Evolutionary conservation across 2,113 vertebrate genomes (phyloP), one percentile per base, ranked within the genome.

Genomic region (Gambusia holbrooki): DNA sequence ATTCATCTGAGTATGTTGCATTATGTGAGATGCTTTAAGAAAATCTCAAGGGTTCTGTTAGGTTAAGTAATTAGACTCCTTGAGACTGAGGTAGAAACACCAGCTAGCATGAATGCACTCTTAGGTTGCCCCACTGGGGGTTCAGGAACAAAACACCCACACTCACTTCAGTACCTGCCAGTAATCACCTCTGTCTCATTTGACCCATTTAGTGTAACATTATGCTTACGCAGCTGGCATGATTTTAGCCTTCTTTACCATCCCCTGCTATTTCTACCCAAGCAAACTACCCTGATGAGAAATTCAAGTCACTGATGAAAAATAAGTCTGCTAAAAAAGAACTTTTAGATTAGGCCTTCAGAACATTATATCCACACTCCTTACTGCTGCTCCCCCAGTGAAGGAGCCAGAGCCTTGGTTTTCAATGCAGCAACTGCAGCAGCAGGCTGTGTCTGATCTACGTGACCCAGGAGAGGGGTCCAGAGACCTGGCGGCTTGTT

Each of bases 131-230:
- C 79, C 77, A 66, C 77, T 28, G 82, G 75, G 69, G 70, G 71
- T 73, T 90, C 68, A 19, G 51, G 77, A 82, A 77, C 87, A 76
- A 81, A 84, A 87, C 88, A 79, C 88, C 88, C 85, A 88, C 92
- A 84, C 81, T 82, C 65, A 11, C 54, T 80, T 79, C 54, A 58
- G 71, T 77, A 88, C 76, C 84, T 86, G 85, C 82, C 85, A 84
- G 90, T 85, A 88, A 90, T 92, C 84, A 92, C 73, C 15, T 27
- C 79, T 72, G 90, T 90, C 91, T 92, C 88, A 17, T 92, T 90
- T 91, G 89, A 88, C 86, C 85, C 91, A 92, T 92, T 92, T 82
- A 80, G 80, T 82, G 78, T 66, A 90, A 89, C 85, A 90, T 92
- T 91, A 85, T 90, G 89, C 91, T 92, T 86, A 89, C 80, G 69